Conservation (phyloP, 2,888 invertebrate species). For the Cephus pulcher region DNA sequence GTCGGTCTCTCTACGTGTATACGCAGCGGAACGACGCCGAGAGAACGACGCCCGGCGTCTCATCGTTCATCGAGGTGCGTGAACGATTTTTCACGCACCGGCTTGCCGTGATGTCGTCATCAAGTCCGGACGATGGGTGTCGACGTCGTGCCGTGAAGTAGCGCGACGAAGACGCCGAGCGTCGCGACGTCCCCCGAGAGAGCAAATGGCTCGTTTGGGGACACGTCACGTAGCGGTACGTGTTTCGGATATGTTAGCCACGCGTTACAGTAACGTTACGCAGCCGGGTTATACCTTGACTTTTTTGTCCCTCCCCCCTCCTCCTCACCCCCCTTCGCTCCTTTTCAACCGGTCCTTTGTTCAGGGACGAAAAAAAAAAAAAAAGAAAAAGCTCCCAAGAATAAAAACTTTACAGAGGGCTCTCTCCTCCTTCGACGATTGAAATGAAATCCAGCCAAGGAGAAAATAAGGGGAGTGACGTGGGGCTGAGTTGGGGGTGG, state of each 20-base stretch:
- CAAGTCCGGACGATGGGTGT: neutral
- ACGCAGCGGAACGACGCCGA: neutral
- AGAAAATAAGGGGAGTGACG: conserved; percentile 20
- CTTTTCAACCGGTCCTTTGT: neutral
- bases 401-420: neutral
- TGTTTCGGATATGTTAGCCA: conserved; percentile 46
- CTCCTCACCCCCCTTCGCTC: neutral
- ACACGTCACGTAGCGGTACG: conserved; percentile 48
- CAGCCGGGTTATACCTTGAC: neutral
- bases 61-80: conserved; percentile 18
- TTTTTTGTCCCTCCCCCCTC: neutral
- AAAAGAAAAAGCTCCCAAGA: neutral
- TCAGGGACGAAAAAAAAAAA: neutral
- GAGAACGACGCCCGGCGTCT: neutral
- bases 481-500: conserved; percentile 13
- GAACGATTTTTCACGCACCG: conserved; percentile 53
- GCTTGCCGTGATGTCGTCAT: conserved; percentile 45
- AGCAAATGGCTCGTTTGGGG: conserved; percentile 27
- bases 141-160: neutral
- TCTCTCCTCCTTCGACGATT: neutral
- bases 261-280: neutral
- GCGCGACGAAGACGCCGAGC: neutral
- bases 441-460: neutral
- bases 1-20: neutral
- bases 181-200: neutral